Conservation (phyloP, 2,888 invertebrate genomes). For the Leptothorax acervorum region DNA sequence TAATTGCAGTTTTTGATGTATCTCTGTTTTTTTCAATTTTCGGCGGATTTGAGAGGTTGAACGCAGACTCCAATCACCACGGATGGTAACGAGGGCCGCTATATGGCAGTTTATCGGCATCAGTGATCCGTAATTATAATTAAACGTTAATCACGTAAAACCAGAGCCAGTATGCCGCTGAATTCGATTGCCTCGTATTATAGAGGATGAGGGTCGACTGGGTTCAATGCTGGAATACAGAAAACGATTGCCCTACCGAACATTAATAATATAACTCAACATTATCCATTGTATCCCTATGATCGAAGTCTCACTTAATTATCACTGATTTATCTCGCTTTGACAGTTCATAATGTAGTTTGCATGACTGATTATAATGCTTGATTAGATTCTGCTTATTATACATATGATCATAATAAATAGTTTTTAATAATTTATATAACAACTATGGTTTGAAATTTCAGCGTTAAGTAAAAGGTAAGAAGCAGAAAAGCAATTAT, state of each 20-base stretch:
- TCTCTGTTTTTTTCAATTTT: constrained; percentile 42
- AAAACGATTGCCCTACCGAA: constrained; percentile 47
- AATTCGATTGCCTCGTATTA: constrained; percentile 59
- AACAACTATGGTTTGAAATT: neutral
- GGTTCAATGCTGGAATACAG: constrained; percentile 42
- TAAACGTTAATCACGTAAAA: constrained; percentile 73
- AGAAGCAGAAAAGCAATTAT: neutral
- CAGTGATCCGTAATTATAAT: constrained; percentile 75
- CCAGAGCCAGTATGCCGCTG: constrained; percentile 48
- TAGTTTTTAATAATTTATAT: neutral
- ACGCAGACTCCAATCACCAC: constrained; percentile 57
- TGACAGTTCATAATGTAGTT: constrained; percentile 43
- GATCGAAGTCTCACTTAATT: constrained; percentile 51
- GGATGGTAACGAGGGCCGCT: constrained; percentile 61
- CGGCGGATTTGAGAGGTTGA: constrained; percentile 51
- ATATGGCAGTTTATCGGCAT: constrained; percentile 68
- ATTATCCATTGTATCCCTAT: constrained; percentile 29
- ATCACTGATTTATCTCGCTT: constrained; percentile 51
- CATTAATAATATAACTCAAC: constrained; percentile 51
- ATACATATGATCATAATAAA: constrained; percentile 14
- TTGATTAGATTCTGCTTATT: constrained; percentile 34
- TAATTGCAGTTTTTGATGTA: neutral
- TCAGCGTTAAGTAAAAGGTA: too few species aligned
- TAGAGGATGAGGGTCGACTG: constrained; percentile 32
- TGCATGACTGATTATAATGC: constrained; percentile 43